Evolutionary conservation across 1,140 invertebrate genomes (phyloP), one percentile per base, ranked within the genome.

Genomic region (Tribolium castaneum): DNA sequence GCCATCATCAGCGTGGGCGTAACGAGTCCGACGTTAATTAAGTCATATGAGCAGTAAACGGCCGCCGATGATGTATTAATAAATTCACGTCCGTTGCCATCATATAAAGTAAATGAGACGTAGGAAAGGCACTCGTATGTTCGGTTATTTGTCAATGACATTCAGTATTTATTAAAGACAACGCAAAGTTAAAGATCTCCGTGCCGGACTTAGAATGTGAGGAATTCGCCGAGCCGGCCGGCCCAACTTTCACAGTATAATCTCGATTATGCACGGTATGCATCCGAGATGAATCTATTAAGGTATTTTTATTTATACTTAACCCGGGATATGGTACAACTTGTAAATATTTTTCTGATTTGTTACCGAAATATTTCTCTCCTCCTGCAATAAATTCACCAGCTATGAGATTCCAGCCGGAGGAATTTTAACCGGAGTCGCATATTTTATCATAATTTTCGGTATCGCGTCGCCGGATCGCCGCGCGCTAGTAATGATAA

Each of bases 131-230:
- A 78, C 62, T 78, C 75, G 80, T 76, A 82, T 83, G 82, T 84
- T 82, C 78, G 79, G 82, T 80, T 84, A 84, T 84, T 84, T 83
- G 82, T 84, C 83, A 84, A 79, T 84, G 83, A 83, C 83, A 83
- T 80, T 78, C 74, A 77, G 73, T 83, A 83, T 84, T 83, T 84
- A 84, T 84, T 82, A 79, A 83, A 83, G 83, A 83, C 82, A 82
- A 81, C 52, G 70, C 49, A 80, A 54, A 83, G 83, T 83, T 84
- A 83, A 82, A 59, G 80, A 84, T 84, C 83, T 82, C 71, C 71
- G 75, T 78, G 78, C 9, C 45, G 70, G 70, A 70, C 70, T 81
- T 80, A 81, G 83, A 84, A 84, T 83, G 83, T 79, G 78, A 81
- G 72, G 83, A 82, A 84, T 84, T 79, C 76, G 76, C 52, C 16